Conservation (phyloP, 2,888 invertebrate species). For the Rhogogaster chlorosoma region DNA sequence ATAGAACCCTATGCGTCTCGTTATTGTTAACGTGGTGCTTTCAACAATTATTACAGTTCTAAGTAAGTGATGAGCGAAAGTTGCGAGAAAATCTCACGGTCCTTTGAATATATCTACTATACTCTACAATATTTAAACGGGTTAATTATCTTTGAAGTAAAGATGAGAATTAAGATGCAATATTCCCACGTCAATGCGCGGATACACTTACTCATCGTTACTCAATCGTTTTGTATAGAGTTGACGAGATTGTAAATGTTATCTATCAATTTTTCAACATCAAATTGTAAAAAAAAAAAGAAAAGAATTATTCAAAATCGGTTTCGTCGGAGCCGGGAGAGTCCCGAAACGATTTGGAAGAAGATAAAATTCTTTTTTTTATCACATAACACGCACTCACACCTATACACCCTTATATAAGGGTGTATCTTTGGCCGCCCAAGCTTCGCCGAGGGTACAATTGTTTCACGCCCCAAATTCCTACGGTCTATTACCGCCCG, state of each 20-base stretch:
- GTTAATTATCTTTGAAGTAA: not conserved
- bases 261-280: too few relatives aligned
- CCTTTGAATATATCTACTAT: not conserved
- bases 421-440: constrained; percentile 61
- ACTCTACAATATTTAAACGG: not conserved
- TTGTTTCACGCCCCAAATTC: constrained; percentile 47
- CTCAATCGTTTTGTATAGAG: not conserved
- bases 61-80: constrained; percentile 4
- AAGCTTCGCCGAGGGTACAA: constrained; percentile 35
- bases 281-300: too few relatives aligned
- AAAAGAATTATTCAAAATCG: too few relatives aligned
- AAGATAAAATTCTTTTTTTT: not conserved
- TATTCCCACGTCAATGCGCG: not conserved
- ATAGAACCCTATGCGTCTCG: not conserved
- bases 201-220: not conserved
- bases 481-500: constrained; percentile 43
- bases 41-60: not conserved
- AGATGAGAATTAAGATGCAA: not conserved
- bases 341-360: not conserved
- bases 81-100: constrained; percentile 30
- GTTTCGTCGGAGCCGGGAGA: too few relatives aligned
- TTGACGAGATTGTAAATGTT: too few relatives aligned
- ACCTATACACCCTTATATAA: not conserved
- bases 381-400: not conserved
- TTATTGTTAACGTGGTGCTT: not conserved